Base-by-base conservation (phyloP, 2,113 vertebrate genomes). In the Hemicordylus capensis region DNA sequence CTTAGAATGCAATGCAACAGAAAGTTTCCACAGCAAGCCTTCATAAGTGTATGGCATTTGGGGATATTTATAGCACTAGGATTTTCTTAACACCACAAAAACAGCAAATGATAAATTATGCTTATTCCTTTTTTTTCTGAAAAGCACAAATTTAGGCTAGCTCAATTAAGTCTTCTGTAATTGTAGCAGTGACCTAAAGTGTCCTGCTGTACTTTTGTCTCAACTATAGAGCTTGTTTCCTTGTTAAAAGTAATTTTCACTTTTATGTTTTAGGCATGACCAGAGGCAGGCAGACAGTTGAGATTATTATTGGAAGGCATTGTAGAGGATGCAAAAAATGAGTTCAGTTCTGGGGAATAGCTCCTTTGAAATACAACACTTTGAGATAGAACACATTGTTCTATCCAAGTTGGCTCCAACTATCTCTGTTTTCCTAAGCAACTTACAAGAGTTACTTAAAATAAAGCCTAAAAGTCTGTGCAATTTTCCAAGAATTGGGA, bases 21-120 rank as follows among this genome's bases (percentile, higher is more conserved):
- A 79, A 61, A 86, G 7, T 22, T 85, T 77, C 82, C 76, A 87
- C 64, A 91, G 74, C 26, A 90, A 87, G 58, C 11, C n/a, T 48
- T 87, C 82, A 2, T 2, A 79, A 26, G 46, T 87, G 58, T n/a
- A 84, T 44, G n/a, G 22, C 8, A 61, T 73, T 79, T 92, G 87
- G n/a, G 19, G 51, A 79, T 80, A 89, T 12, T 79, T 85, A 75
- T 58, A 66, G 28, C n/a, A 74, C 51, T 24, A 86, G 42, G 51
- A 66, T 58, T 86, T 66, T 81, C 14, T 6, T 63, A 90, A 80
- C 51, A 67, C 5, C 42, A 90, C 37, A 88, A 81, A 0, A 37
- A 24, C 61, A 81, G 80, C 31, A 89, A 84, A 83, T 39, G 2
- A 89, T 76, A 74, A 87, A 15, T 14, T 28, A 54, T 31, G 39